Evolutionary conservation across 1,140 invertebrate genomes (phyloP).

Genomic region (Bombus polaris): DNA sequence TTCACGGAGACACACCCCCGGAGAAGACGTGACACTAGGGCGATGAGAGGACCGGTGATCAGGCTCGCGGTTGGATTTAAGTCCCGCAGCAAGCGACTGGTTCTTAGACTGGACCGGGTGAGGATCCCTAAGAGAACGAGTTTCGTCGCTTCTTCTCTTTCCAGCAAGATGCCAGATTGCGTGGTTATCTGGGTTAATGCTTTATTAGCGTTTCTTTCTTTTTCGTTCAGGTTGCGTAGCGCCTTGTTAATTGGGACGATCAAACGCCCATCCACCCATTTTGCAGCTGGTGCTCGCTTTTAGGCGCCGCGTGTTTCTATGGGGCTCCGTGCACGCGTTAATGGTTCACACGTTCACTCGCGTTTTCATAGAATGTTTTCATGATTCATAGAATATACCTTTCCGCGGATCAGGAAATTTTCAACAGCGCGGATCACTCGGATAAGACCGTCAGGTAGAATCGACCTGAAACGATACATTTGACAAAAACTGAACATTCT

Average conservation of each 20-base stretch:
- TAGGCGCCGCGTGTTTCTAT: not conserved
- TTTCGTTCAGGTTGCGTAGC: not conserved
- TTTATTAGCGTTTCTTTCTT: not conserved
- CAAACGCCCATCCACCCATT: not conserved
- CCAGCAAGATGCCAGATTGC: too few relatives aligned
- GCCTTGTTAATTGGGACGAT: not conserved
- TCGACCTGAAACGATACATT: too few relatives aligned
- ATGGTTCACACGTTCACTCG: too few relatives aligned
- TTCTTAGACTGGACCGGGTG: constrained; percentile 33
- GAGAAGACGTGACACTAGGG: constrained; percentile 34
- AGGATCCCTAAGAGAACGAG: not conserved
- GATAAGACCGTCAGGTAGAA: too few relatives aligned
- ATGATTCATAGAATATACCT: too few relatives aligned
- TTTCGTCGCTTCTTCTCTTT: not conserved
- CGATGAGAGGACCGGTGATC: constrained; percentile 38
- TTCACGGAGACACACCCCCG: constrained; percentile 41
- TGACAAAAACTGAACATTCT: too few relatives aligned
- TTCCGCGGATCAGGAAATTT: too few relatives aligned
- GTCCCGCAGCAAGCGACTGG: constrained; percentile 24
- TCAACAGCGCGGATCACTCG: too few relatives aligned
- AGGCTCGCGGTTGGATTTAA: constrained; percentile 20
- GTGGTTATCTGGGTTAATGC: constrained; percentile 20
- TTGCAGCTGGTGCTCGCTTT: not conserved
- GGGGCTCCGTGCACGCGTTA: not conserved
- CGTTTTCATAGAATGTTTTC: too few relatives aligned